Evolutionary conservation across 1,140 invertebrate genomes (phyloP).

Genomic region (Pachypeltis micranthus): DNA sequence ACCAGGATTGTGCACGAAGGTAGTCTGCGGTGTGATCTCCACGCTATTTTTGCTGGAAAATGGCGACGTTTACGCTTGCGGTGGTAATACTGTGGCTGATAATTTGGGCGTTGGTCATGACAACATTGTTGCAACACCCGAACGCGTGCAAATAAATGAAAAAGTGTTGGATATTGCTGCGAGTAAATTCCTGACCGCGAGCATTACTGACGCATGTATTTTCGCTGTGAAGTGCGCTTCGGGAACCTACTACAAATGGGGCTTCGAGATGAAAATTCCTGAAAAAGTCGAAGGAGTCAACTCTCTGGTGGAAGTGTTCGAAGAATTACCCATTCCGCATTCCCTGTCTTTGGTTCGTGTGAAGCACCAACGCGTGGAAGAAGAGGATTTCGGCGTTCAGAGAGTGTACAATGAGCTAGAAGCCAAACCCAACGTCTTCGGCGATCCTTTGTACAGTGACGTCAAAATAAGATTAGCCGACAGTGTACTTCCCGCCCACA

Average conservation of each 20-base stretch:
- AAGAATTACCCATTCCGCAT: not conserved
- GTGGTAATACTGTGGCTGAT: not conserved
- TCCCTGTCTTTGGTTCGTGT: not conserved
- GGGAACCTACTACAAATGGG: not conserved
- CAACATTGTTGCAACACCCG: not conserved
- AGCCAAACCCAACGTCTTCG: not conserved
- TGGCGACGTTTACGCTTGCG: not conserved
- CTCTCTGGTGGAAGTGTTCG: not conserved
- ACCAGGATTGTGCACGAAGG: not conserved
- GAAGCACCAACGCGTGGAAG: not conserved
- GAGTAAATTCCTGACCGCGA: not conserved
- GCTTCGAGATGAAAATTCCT: not conserved
- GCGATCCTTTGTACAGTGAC: not conserved
- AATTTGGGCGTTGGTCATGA: not conserved
- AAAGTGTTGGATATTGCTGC: not conserved
- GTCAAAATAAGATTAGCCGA: not conserved
- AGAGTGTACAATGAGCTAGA: too few relatives aligned
- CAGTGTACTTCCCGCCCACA: not conserved
- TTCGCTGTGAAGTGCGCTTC: not conserved
- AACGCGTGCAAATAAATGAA: not conserved
- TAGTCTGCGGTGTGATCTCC: not conserved
- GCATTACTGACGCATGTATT: not conserved
- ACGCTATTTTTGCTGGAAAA: not conserved
- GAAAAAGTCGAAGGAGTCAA: not conserved
- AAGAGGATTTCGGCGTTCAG: not conserved